These are phyloP conservation scores for Brenthis daphne DNA, from an alignment of 2,888 invertebrate genomes.

Conservation along the genomic window DNA sequence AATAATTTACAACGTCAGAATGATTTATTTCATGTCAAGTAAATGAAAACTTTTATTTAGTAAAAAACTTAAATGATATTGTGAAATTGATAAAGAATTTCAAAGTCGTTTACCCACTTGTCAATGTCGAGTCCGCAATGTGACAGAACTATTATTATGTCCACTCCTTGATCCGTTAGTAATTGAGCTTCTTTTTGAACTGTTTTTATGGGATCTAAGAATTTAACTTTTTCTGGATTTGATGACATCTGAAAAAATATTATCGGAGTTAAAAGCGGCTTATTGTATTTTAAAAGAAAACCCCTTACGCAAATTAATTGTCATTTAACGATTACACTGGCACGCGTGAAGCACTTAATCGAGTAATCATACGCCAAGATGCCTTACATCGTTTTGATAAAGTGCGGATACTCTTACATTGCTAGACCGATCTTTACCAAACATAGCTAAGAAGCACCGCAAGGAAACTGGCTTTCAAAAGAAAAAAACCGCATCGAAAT, in stretches of 20 bases:
- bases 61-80: background rate
- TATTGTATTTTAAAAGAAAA: too few relatives aligned
- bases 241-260: conserved; percentile 77
- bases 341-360: too few relatives aligned
- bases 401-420: too few relatives aligned
- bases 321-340: too few relatives aligned
- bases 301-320: too few relatives aligned
- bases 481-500: too few relatives aligned
- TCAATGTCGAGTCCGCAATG: conserved; percentile 90
- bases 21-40: background rate
- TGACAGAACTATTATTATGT: conserved; percentile 91
- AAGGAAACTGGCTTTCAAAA: too few relatives aligned
- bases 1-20: background rate
- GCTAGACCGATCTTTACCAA: too few relatives aligned
- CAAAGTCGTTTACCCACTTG: conserved; percentile 57
- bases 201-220: conserved; percentile 84
- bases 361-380: too few relatives aligned
- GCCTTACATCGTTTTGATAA: too few relatives aligned
- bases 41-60: background rate
- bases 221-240: conserved; percentile 83
- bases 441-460: too few relatives aligned
- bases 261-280: too few relatives aligned
- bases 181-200: conserved; percentile 84
- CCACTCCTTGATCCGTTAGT: conserved; percentile 84
- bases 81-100: background rate